Base-by-base conservation (phyloP, 1,140 invertebrate genomes). In the Trichomalopsis sarcophagae region DNA sequence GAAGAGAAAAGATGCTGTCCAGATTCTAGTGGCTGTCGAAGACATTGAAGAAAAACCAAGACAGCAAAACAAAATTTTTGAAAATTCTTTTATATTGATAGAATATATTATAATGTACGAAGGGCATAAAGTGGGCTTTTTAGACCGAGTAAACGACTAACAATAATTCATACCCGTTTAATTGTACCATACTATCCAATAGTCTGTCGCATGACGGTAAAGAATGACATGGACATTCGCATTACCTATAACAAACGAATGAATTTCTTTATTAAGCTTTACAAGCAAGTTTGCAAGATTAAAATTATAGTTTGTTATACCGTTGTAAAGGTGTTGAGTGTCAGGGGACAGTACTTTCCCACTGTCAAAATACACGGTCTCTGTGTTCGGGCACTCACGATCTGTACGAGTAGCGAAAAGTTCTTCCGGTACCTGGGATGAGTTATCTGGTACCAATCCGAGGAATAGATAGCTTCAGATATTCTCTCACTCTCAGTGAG, bases 341-440 rank as follows among this genome's bases (percentile, higher is more conserved):
- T 87, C 82, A 90, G 86, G 1, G 87, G 87, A 21, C 69, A 82
- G 81, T 89, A 89, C 85, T 89, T 90, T 3, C 89, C 89, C 47
- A 89, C 88, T 1, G 68, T 88, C 0, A 89, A 9, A 66, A 86
- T 74, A 27, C 89, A 89, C 7, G 89, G 88, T 40, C 71, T 81
- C 11, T 79, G 76, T 5, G 89, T 33, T 62, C 88, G 86, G 5
- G 81, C 2, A 36, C 88, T 85, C 0, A 90, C 50, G 13, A 90
- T 87, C 11, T 75, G 74, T 1, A 88, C 13, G 6, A 87, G 84
- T 14, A n/a, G 75, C 30, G 84, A 71, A 84, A 87, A 88, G 21
- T 87, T 44, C 79, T 88, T 88, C 85, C 78, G 86, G 69, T 13
- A 50, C 33, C 13, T 47, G 50, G 9, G 66, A 76, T 9, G 30